Conservation (phyloP, 2,888 invertebrate species). For the Tineola bisselliella region DNA sequence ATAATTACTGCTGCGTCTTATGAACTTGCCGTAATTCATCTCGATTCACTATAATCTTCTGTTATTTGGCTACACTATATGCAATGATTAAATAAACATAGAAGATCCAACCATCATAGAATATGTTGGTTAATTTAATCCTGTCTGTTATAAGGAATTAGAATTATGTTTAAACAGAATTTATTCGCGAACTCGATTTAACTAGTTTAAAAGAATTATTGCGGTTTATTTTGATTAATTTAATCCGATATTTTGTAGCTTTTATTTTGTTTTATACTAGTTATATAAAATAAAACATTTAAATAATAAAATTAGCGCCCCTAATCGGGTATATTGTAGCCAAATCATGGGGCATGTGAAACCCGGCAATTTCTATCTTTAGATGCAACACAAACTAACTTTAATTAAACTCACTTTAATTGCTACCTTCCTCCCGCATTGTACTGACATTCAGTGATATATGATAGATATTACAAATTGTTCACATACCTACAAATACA, state of each 20-base stretch:
- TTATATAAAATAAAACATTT: too few relatives aligned
- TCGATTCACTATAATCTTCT: neutral
- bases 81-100: too few relatives aligned
- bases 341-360: neutral
- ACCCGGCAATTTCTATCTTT: slow-evolving; percentile 4
- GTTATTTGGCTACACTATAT: neutral
- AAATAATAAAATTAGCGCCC: too few relatives aligned
- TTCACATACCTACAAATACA: neutral
- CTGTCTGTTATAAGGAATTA: too few relatives aligned
- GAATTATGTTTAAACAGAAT: too few relatives aligned
- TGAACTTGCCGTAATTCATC: neutral
- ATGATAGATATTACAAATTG: neutral
- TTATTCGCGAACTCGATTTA: too few relatives aligned
- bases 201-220: too few relatives aligned
- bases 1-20: neutral
- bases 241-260: too few relatives aligned
- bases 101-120: too few relatives aligned
- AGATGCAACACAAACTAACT: neutral
- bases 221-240: too few relatives aligned
- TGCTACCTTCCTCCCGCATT: slow-evolving; percentile 4
- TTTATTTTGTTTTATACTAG: too few relatives aligned
- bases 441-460: slow-evolving; percentile 12
- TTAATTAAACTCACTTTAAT: slow-evolving; percentile 6
- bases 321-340: neutral
- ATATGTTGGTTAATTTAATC: too few relatives aligned